Evolutionary conservation across 2,113 vertebrate species (phyloP), one percentile per base, ranked within the genome.

Genomic region (Sebastes schlegelii): DNA sequence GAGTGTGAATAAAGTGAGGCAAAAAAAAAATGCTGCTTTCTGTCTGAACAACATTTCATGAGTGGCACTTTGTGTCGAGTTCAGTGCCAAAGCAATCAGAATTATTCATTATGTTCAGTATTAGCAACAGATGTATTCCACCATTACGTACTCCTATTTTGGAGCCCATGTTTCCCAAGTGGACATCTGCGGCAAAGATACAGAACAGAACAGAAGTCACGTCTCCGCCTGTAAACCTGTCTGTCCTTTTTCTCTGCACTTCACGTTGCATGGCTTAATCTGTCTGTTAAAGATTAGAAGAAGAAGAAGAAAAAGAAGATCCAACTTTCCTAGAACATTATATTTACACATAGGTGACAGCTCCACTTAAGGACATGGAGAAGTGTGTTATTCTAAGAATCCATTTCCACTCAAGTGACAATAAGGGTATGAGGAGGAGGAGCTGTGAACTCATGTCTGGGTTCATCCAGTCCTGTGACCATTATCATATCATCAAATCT

Each of bases 301-400:
- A 26, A 26, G 26, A 26, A 26, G 26, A 26, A 26, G 26, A 26
- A 57, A 4, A 11, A 17, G 51, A 40, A 42, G 7, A 67, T 21
- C 1, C 2, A 13, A 14, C 11, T 67, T 67, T 49, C n/a, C 45
- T 23, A 1, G 43, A 66, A 67, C 14, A 46, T 9, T 48, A 49
- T 10, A 49, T 49, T 4, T 49, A 13, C n/a, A 9, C 3, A 12
- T 21, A 2, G 52, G 19, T 62, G 5, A 67, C n/a, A 46, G 21
- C 34, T 52, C 17, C 5, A 1, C 26, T 11, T 55, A 23, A 48
- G 51, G 51, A 42, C 23, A 54, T 4, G 48, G 23, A 73, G 42
- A 73, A 62, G 19, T 13, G 14, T 4, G 6, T 21, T 60, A 40
- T 73, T 77, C 66, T 65, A 16, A 66, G 64, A 86, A 76, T 79